Base-by-base conservation (phyloP, 2,113 vertebrate species). In the Forbesichthys agassizii region DNA sequence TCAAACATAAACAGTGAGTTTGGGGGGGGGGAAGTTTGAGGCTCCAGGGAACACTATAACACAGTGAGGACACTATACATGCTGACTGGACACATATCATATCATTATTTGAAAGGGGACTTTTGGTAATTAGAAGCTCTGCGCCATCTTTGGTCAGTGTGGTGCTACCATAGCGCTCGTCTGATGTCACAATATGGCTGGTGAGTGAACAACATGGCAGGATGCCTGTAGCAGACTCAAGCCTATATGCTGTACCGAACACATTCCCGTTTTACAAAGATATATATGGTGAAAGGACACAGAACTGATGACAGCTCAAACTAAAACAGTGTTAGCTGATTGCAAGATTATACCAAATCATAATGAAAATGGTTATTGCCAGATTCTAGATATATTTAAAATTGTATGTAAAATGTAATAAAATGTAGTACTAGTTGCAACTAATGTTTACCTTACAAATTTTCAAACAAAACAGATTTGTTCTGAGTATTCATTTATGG, bases 241-340 rank as follows among this genome's bases (percentile, higher is more conserved):
- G 65, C 70, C 71, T 53, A 51, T 59, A 51, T 78, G 74, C 66
- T 75, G 63, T 61, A 73, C 79, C 75, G 57, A 68, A 75, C 63
- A 68, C 56, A 54, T 14, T 60, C 75, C 49, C 76, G 68, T 68
- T 68, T 80, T 46, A 74, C 69, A 78, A 81, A 79, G 61, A 74
- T 77, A 70, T 74, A 79, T 70, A 69, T 33, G 12, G 58, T 62
- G 73, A 85, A 74, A 81, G 51, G 83, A 66, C 4, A 71, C 83
- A 86, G 72, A 61, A 12, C 4, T 18, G 54, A 53, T 8, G 2
- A 55, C 54, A 55, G 54, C 54, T 18, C 13, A n/a, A 13, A 47
- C 67, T 33, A 46, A 62, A 61, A 68, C 64, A 48, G 75, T 56
- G 70, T 56, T 68, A 58, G 58, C 56, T 54, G 48, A 54, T 46